Conservation (phyloP, 1,140 invertebrate species). For the Nixonia krombeini region DNA sequence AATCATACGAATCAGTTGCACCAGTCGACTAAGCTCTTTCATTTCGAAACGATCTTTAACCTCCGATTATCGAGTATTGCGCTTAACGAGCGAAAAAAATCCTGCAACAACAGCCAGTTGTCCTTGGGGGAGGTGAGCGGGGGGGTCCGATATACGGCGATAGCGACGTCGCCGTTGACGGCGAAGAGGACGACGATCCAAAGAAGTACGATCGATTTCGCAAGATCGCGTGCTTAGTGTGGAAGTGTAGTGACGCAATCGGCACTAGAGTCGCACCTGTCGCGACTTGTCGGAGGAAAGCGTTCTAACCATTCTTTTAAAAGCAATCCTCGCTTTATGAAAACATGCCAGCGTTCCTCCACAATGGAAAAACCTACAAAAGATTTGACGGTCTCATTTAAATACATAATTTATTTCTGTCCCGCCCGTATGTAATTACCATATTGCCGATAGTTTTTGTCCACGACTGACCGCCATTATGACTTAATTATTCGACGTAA, state of each 20-base stretch:
- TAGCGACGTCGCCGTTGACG: no score
- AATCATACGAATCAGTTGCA: no score
- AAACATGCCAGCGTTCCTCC: no score
- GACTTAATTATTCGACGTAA: no score
- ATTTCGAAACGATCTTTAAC: slow-evolving; percentile 35
- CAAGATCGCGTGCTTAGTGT: slow-evolving; percentile 36
- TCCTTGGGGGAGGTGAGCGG: slow-evolving; percentile 38
- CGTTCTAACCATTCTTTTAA: no score
- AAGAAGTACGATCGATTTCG: slow-evolving; percentile 43
- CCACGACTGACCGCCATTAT: no score
- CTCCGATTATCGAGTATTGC: slow-evolving; percentile 27
- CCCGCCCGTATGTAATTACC: no score
- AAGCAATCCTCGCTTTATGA: no score
- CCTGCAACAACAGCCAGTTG: slow-evolving; percentile 20
- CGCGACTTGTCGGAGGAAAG: neutral
- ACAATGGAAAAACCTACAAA: no score
- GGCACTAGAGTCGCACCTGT: slow-evolving; percentile 4
- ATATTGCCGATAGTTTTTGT: no score
- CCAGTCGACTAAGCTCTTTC: neutral
- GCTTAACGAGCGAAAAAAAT: slow-evolving; percentile 18
- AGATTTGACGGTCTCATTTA: no score
- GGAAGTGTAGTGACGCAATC: slow-evolving; percentile 31
- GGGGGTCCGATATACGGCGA: slow-evolving; percentile 39
- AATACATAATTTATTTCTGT: no score
- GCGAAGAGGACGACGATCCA: slow-evolving; percentile 40